Evolutionary conservation across 2,113 vertebrate genomes (phyloP).

Genomic region (Eulemur macaco): DNA sequence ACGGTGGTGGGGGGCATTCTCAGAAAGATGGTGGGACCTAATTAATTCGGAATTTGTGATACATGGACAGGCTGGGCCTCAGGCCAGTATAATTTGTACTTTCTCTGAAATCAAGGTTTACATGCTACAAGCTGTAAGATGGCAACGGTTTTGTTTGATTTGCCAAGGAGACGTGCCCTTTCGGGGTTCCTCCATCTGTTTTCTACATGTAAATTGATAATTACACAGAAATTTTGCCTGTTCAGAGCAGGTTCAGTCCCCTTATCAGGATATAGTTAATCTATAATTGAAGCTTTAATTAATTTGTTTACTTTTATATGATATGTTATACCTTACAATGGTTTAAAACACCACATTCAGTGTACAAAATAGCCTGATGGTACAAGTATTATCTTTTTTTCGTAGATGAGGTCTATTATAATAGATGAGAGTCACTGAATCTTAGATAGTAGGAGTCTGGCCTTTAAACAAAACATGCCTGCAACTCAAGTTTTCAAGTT

Average conservation of each 20-base stretch:
- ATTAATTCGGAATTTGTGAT: constrained; percentile 29
- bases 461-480: neutral
- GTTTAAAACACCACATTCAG: neutral
- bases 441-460: neutral
- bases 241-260: neutral
- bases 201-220: neutral
- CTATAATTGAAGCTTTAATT: neutral
- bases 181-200: neutral
- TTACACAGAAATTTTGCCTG: neutral
- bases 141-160: neutral
- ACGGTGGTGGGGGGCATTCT: neutral
- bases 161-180: neutral
- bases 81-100: neutral
- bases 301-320: neutral
- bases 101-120: neutral
- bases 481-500: neutral
- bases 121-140: neutral
- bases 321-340: neutral
- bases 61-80: neutral
- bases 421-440: neutral
- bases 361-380: neutral
- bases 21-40: neutral
- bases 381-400: neutral
- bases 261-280: neutral
- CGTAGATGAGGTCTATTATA: neutral